A percentile compares a stretch with the other conserved stretches of the same genome.
Conservation (phyloP, 2,797 vertebrate species). For the Oryzias sinensis region DNA sequence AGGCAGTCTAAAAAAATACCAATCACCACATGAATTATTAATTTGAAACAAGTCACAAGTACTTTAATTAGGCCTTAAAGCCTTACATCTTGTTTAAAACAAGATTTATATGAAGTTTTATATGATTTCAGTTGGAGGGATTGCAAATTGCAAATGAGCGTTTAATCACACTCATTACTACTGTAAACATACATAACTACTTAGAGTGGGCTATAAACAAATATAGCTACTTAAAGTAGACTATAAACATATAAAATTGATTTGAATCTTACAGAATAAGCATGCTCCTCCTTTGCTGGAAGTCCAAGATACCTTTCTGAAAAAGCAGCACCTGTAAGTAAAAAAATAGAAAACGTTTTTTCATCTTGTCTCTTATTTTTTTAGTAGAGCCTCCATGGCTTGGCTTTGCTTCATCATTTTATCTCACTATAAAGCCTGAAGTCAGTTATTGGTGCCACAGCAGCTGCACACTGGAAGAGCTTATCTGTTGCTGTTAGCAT, state of each 20-base stretch:
- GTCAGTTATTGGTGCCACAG: conserved; percentile 80
- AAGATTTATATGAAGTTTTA: background rate
- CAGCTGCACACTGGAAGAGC: conserved; percentile 78
- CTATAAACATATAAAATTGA: background rate
- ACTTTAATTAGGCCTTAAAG: no score
- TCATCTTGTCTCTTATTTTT: background rate
- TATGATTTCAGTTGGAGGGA: background rate
- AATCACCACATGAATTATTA: background rate
- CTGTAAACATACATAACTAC: background rate
- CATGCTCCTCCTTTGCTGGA: conserved; percentile 81
- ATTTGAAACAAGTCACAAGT: background rate
- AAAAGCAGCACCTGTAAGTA: conserved; percentile 76
- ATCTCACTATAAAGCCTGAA: conserved; percentile 84
- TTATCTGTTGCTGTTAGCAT: conserved; percentile 78
- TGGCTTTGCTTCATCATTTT: conserved; percentile 2
- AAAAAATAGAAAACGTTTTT: conserved; percentile 22
- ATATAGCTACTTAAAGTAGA: background rate
- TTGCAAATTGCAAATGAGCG: conserved; percentile 5
- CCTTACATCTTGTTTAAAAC: background rate
- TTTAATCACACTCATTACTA: background rate
- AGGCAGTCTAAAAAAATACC: conserved; percentile 72
- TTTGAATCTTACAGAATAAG: conserved; percentile 72
- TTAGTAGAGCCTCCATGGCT: background rate
- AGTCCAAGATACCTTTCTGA: conserved; percentile 83
- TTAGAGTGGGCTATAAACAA: background rate